phyloP scores from a whole-genome alignment of 2,113 vertebrate species.

The Macroglossus sobrinus region DNA sequence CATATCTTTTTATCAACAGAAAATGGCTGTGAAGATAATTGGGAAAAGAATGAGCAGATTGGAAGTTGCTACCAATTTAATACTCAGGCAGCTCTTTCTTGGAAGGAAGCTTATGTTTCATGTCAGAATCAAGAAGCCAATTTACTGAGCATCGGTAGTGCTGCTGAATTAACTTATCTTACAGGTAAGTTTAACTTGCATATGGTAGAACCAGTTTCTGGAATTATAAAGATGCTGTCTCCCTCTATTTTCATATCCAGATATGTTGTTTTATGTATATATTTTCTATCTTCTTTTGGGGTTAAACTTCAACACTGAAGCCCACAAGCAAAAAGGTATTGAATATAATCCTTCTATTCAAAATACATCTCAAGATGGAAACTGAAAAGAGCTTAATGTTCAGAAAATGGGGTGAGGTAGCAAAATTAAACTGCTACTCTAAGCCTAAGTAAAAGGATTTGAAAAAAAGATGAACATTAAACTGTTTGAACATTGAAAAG shows the following conservation, averaged over 20 bases:
- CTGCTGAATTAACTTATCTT: slow-evolving; percentile 82
- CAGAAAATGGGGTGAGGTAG: neutral
- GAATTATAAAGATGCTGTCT: neutral
- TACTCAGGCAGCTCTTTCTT: slow-evolving; percentile 85
- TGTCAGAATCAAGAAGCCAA: slow-evolving; percentile 93
- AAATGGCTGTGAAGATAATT: slow-evolving; percentile 87
- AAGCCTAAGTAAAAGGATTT: neutral
- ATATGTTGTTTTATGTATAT: neutral
- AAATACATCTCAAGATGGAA: neutral
- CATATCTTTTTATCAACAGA: slow-evolving; percentile 83
- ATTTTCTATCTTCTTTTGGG: neutral
- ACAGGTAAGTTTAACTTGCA: slow-evolving; percentile 77
- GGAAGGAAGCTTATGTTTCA: slow-evolving; percentile 92
- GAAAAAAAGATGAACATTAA: neutral
- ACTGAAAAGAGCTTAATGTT: slow-evolving; percentile 3
- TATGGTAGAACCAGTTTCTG: neutral
- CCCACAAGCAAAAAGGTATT: neutral
- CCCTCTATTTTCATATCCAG: neutral
- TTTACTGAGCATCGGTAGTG: slow-evolving; percentile 87
- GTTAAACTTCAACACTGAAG: slow-evolving; percentile 8
- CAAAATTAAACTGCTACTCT: neutral
- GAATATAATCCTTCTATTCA: neutral
- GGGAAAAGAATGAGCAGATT: slow-evolving; percentile 78
- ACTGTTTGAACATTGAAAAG: neutral
- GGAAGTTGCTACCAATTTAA: slow-evolving; percentile 94